These are phyloP conservation scores for Esox niger DNA, from an alignment of 2,113 vertebrate species.

Conservation along the genomic window DNA sequence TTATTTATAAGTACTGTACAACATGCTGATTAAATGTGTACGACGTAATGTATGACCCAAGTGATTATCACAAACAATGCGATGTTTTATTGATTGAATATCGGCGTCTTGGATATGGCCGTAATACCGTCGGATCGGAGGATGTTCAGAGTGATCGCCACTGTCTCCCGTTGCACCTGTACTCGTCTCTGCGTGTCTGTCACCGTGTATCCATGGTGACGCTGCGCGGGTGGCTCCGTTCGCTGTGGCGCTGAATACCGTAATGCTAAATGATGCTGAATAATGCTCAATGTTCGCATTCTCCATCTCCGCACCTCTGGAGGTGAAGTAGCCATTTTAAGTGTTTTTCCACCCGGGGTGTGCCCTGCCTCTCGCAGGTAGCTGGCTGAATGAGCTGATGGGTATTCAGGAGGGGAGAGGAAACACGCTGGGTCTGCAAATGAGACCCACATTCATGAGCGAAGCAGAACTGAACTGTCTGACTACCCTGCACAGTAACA, in stretches of 20 bases:
- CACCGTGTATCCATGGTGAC: slow-evolving; percentile 45
- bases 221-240: slow-evolving; percentile 18
- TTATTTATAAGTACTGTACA: not conserved
- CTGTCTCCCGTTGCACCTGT: slow-evolving; percentile 16
- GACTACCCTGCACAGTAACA: slow-evolving; percentile 1
- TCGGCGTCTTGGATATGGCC: not conserved
- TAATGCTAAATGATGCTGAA: slow-evolving; percentile 66
- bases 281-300: slow-evolving; percentile 47
- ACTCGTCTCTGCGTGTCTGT: slow-evolving; percentile 12
- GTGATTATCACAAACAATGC: not conserved
- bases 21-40: not conserved
- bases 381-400: slow-evolving; percentile 45
- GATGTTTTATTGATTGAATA: no score
- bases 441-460: slow-evolving; percentile 33
- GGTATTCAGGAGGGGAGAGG: not conserved
- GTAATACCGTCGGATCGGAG: not conserved
- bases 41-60: not conserved
- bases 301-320: slow-evolving; percentile 53
- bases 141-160: not conserved
- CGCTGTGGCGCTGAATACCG: slow-evolving; percentile 39
- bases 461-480: slow-evolving; percentile 11
- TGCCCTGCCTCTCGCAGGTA: slow-evolving; percentile 43
- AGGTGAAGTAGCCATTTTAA: slow-evolving; percentile 33
- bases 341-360: slow-evolving; percentile 35
- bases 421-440: slow-evolving; percentile 20